phyloP scores from a whole-genome alignment of 2,797 vertebrate species.

The Parauchenoglanis ngamensis region DNA sequence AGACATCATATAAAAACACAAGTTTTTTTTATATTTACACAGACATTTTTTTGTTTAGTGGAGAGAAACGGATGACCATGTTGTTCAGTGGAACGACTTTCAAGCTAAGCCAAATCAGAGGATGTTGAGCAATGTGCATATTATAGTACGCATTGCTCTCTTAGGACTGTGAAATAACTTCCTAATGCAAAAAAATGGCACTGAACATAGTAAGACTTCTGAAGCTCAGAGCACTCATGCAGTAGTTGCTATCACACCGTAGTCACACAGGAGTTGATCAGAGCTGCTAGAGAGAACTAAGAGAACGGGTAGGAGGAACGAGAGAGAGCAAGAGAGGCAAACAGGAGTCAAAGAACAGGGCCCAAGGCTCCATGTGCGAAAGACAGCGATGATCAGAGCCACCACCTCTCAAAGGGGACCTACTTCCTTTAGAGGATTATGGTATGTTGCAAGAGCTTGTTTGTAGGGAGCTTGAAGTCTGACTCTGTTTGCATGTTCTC shows the following conservation, averaged over 20 bases:
- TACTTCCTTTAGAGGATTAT: slow-evolving; percentile 40
- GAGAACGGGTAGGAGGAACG: slow-evolving; percentile 43
- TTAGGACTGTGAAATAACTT: slow-evolving; percentile 44
- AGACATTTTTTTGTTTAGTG: neutral
- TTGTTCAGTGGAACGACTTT: slow-evolving; percentile 29
- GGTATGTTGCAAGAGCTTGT: slow-evolving; percentile 41
- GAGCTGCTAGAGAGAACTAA: slow-evolving; percentile 38
- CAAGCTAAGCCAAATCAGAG: neutral
- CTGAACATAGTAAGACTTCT: slow-evolving; percentile 23
- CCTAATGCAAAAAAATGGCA: neutral
- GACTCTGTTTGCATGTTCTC: slow-evolving; percentile 27
- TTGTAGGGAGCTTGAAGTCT: slow-evolving; percentile 37
- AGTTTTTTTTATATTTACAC: neutral
- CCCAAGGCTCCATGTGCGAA: slow-evolving; percentile 46
- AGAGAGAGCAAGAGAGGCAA: slow-evolving; percentile 31
- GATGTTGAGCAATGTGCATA: slow-evolving; percentile 16
- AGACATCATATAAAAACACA: neutral
- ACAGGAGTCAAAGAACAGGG: slow-evolving; percentile 44
- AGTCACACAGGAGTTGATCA: slow-evolving; percentile 38
- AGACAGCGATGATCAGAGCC: slow-evolving; percentile 50
- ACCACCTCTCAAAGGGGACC: slow-evolving; percentile 50
- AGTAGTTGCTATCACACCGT: neutral
- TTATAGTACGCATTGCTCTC: slow-evolving; percentile 40
- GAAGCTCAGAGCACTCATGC: slow-evolving; percentile 15
- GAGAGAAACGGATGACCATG: slow-evolving; percentile 32